phyloP scores from a whole-genome alignment of 2,113 vertebrate species.

The Glareola pratincola region DNA sequence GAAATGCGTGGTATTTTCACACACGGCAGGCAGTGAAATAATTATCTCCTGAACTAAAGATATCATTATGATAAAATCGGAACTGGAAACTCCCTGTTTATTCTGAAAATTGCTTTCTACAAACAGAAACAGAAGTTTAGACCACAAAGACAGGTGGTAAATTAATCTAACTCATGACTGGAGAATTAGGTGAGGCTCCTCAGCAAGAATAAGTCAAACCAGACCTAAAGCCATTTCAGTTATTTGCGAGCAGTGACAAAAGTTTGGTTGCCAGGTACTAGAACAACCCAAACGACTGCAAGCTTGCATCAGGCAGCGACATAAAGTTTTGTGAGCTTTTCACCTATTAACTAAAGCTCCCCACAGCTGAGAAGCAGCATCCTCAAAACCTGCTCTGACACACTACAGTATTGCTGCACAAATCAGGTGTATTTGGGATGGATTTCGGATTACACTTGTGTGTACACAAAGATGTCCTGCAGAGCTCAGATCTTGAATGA shows the following conservation, averaged over 20 bases:
- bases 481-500: not conserved
- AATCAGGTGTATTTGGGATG: not conserved
- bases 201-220: not conserved
- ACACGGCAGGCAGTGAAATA: not conserved
- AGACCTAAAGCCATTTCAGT: not conserved
- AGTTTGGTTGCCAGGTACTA: not conserved
- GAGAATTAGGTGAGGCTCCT: not conserved
- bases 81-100: not conserved
- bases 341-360: not conserved
- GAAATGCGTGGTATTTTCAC: not conserved
- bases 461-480: fast-evolving
- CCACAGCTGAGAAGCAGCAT: not conserved
- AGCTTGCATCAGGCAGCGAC: not conserved
- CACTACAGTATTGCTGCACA: no score
- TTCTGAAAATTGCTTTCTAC: not conserved
- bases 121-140: not conserved
- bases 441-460: not conserved
- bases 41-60: not conserved
- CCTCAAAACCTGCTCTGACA: not conserved
- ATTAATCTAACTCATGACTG: not conserved
- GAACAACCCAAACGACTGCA: not conserved
- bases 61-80: not conserved
- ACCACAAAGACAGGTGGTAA: not conserved
- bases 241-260: not conserved
- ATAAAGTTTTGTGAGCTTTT: not conserved